These are phyloP conservation scores for Leptinotarsa texana DNA, from an alignment of 1,140 invertebrate genomes.

Conservation along the genomic window DNA sequence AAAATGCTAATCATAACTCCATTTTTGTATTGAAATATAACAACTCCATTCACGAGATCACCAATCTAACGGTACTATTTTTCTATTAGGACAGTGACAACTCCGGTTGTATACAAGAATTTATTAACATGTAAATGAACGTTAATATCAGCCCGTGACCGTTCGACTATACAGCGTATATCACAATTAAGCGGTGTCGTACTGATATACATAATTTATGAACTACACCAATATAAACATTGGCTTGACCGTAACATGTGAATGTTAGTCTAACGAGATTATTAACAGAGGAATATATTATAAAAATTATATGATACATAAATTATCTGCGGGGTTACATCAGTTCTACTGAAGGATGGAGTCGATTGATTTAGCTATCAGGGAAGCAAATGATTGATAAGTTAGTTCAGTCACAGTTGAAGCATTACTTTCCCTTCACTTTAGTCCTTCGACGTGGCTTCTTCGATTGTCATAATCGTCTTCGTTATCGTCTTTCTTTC, in stretches of 20 bases:
- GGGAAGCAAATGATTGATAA: too few relatives aligned
- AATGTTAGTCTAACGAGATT: slow-evolving; percentile 25
- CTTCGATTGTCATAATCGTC: too few relatives aligned
- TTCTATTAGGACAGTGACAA: slow-evolving; percentile 3
- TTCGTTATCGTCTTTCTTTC: too few relatives aligned
- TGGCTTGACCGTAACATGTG: slow-evolving; percentile 16
- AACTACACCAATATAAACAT: slow-evolving; percentile 31
- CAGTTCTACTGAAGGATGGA: neutral
- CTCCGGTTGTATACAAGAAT: slow-evolving; percentile 23
- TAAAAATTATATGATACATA: slow-evolving; percentile 19
- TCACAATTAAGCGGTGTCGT: slow-evolving; percentile 42
- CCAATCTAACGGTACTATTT: slow-evolving; percentile 11
- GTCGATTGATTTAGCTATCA: neutral
- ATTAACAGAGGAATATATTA: slow-evolving; percentile 21
- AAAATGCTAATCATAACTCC: too few relatives aligned
- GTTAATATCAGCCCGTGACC: slow-evolving; percentile 29
- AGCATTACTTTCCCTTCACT: too few relatives aligned
- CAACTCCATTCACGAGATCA: neutral
- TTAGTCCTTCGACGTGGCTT: too few relatives aligned
- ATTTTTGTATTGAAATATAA: too few relatives aligned
- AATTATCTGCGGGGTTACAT: neutral
- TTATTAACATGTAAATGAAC: slow-evolving; percentile 39
- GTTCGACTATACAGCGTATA: slow-evolving; percentile 29
- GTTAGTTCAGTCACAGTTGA: too few relatives aligned
- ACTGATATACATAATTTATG: slow-evolving; percentile 41